Evolutionary conservation across 1,140 invertebrate species (phyloP).

Genomic region (Zaprionus tsacasi): DNA sequence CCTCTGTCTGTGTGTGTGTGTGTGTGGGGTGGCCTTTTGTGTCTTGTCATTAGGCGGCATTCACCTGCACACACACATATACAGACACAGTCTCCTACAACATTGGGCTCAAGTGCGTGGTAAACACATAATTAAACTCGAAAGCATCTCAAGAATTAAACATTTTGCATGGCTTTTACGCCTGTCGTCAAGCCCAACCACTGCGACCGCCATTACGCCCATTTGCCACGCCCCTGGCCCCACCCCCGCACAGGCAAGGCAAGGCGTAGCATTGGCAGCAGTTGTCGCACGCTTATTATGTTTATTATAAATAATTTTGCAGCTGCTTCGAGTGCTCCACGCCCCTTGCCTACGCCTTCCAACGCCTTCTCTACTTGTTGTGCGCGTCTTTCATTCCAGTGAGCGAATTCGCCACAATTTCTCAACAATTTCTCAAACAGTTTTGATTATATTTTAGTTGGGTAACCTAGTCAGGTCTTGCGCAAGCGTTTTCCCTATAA

Average conservation of each 20-base stretch:
- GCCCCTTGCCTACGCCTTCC: background rate
- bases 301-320: conserved; percentile 81
- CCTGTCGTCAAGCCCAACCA: conserved; percentile 62
- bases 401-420: conserved; percentile 24
- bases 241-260: conserved; percentile 1
- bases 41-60: conserved; percentile 26
- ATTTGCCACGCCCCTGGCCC: conserved; percentile 13
- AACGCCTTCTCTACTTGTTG: conserved; percentile 4
- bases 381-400: conserved; percentile 9
- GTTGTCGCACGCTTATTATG: conserved; percentile 75
- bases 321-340: conserved; percentile 45
- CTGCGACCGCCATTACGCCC: background rate
- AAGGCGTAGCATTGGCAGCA: conserved; percentile 76
- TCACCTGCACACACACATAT: conserved; percentile 34
- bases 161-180: conserved; percentile 62
- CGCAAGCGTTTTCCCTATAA: background rate
- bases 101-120: conserved; percentile 45
- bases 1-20: background rate
- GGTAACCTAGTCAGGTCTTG: background rate
- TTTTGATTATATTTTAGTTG: background rate
- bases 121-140: conserved; percentile 78
- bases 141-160: conserved; percentile 77
- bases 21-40: conserved; percentile 15
- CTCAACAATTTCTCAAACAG: background rate
- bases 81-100: conserved; percentile 3